Evolutionary conservation across 2,113 vertebrate species (phyloP).

Genomic region (Psittacula cyanocephala): DNA sequence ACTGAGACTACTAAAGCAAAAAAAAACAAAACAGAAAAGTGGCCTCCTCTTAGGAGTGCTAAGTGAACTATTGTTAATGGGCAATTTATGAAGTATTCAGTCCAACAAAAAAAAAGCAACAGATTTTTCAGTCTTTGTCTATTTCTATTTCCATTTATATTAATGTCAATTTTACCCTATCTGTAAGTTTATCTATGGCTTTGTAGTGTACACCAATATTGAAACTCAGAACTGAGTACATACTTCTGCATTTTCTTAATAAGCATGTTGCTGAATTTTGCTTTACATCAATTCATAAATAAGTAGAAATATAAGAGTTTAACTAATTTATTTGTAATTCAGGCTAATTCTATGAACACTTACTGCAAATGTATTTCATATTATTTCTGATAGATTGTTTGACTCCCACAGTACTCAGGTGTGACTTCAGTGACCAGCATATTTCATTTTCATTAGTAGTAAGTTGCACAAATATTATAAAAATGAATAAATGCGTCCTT

Average conservation of each 20-base stretch:
- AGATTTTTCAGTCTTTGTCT: not conserved
- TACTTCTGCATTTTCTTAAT: not conserved
- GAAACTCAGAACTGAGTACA: not conserved
- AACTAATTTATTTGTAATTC: not conserved
- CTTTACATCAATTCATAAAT: not conserved
- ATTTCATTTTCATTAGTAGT: not conserved
- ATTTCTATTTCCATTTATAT: not conserved
- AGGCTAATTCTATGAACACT: not conserved
- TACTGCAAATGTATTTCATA: not conserved
- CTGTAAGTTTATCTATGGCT: not conserved
- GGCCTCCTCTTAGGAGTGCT: not conserved
- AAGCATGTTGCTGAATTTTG: not conserved
- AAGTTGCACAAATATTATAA: not conserved
- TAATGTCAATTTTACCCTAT: not conserved
- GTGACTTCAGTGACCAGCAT: not conserved
- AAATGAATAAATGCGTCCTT: not conserved
- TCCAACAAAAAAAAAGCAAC: not conserved
- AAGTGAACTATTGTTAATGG: not conserved
- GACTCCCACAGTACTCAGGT: not conserved
- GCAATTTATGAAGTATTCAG: not conserved
- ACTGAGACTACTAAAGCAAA: not conserved
- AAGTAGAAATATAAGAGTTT: not conserved
- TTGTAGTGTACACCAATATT: not conserved
- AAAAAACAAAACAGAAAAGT: not conserved
- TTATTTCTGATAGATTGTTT: not conserved